phyloP scores from a whole-genome alignment of 2,113 vertebrate species.

The Cavia porcellus region DNA sequence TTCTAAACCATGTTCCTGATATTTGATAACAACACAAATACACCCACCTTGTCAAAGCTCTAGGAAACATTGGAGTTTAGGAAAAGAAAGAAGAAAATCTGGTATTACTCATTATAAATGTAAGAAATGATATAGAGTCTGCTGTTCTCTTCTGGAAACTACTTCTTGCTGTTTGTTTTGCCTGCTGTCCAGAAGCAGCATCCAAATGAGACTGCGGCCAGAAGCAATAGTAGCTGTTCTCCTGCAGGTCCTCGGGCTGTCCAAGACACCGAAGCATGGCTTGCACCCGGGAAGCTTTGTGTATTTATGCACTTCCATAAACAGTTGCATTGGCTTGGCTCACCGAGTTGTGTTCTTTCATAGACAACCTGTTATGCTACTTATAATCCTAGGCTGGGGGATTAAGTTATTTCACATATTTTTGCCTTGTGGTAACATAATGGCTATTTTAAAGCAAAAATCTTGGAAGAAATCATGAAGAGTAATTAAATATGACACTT shows the following conservation, averaged over 20 bases:
- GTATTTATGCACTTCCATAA: slow-evolving; percentile 11
- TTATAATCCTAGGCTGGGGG: slow-evolving; percentile 33
- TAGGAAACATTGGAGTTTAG: slow-evolving; percentile 55
- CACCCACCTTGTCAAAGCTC: slow-evolving; percentile 33
- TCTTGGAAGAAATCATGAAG: slow-evolving; percentile 44
- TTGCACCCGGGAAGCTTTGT: neutral
- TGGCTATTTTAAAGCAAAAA: slow-evolving; percentile 61
- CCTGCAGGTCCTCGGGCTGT: slow-evolving; percentile 11
- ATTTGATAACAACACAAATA: neutral
- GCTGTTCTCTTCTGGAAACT: slow-evolving; percentile 62
- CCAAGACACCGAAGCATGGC: neutral
- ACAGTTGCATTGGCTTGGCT: slow-evolving; percentile 66
- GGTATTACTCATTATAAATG: slow-evolving; percentile 47
- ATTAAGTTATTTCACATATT: slow-evolving; percentile 64
- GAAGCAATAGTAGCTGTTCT: slow-evolving; percentile 56
- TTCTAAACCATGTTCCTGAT: neutral
- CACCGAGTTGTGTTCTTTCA: neutral
- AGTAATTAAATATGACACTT: slow-evolving; percentile 70
- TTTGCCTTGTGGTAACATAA: slow-evolving; percentile 52
- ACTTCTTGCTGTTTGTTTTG: slow-evolving; percentile 66
- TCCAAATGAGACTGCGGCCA: slow-evolving; percentile 57
- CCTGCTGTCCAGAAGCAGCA: neutral
- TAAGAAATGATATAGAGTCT: slow-evolving; percentile 51
- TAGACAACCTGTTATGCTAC: slow-evolving; percentile 54
- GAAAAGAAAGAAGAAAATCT: slow-evolving; percentile 24